phyloP scores from a whole-genome alignment of 2,797 vertebrate species.

The Hephaestus fuliginosus region DNA sequence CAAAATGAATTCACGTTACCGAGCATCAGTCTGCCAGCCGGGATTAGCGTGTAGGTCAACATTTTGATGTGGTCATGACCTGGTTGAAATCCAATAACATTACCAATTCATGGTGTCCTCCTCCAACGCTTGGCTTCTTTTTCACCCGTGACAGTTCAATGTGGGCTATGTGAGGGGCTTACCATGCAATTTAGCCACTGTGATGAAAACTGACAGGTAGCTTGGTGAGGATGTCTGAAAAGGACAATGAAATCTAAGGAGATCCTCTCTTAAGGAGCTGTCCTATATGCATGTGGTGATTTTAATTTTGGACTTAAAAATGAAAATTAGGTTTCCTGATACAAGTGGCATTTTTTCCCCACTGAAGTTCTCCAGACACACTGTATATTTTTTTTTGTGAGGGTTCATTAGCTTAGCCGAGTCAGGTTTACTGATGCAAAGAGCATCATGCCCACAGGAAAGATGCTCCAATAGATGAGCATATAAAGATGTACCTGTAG shows the following conservation, averaged over 20 bases:
- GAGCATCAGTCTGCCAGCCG: slow-evolving; percentile 50
- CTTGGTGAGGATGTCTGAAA: slow-evolving; percentile 43
- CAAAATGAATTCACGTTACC: slow-evolving; percentile 72
- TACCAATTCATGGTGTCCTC: slow-evolving; percentile 79
- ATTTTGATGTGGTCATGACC: slow-evolving; percentile 82
- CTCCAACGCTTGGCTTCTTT: slow-evolving; percentile 69
- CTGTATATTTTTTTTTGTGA: slow-evolving; percentile 32
- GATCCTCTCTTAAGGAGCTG: slow-evolving; percentile 30
- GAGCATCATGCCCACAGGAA: slow-evolving; percentile 57
- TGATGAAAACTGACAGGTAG: slow-evolving; percentile 78
- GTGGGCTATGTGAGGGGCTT: slow-evolving; percentile 71
- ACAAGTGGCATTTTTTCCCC: slow-evolving; percentile 17
- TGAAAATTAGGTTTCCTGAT: background rate
- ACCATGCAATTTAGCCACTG: slow-evolving; percentile 70
- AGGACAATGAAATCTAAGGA: slow-evolving; percentile 32
- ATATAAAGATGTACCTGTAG: slow-evolving; percentile 75
- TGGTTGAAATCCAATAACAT: slow-evolving; percentile 83
- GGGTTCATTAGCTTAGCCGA: slow-evolving; percentile 54
- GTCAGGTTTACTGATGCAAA: slow-evolving; percentile 56
- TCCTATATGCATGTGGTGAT: slow-evolving; percentile 13
- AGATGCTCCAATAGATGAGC: slow-evolving; percentile 53
- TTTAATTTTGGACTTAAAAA: slow-evolving; percentile 29
- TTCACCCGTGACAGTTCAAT: slow-evolving; percentile 75
- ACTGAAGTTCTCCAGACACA: slow-evolving; percentile 31
- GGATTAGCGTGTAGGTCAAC: slow-evolving; percentile 82